phyloP scores from a whole-genome alignment of 2,888 invertebrate species.

The Portevinia maculata region DNA sequence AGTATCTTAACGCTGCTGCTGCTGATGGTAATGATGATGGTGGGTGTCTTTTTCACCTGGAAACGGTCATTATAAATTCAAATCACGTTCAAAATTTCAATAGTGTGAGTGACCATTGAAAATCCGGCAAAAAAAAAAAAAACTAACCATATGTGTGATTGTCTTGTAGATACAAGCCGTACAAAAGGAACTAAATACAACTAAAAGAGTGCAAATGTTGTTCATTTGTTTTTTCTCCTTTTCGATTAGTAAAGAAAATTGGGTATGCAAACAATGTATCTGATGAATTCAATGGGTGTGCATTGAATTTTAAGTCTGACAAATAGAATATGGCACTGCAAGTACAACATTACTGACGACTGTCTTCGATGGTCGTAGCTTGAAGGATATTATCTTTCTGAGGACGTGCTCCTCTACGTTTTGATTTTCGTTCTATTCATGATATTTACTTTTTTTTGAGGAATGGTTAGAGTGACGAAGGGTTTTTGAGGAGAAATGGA shows the following conservation, averaged over 20 bases:
- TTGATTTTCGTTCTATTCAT: conserved; percentile 7
- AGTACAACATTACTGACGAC: background rate
- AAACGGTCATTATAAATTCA: conserved; percentile 26
- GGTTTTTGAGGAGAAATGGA: conserved; percentile 3
- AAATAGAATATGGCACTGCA: background rate
- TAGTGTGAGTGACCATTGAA: conserved; percentile 47
- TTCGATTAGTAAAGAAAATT: conserved; percentile 34
- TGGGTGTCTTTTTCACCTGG: conserved; percentile 15
- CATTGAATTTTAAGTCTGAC: conserved; percentile 36
- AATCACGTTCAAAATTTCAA: conserved; percentile 46
- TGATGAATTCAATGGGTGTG: conserved; percentile 54
- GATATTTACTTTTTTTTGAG: background rate
- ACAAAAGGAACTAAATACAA: conserved; percentile 4
- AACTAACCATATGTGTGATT: conserved; percentile 2
- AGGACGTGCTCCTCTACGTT: conserved; percentile 31
- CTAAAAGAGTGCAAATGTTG: conserved; percentile 32
- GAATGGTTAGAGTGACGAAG: background rate
- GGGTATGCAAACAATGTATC: conserved; percentile 62
- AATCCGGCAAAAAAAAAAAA: conserved; percentile 9
- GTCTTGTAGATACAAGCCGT: conserved; percentile 4
- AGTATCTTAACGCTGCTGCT: background rate
- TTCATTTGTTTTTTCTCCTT: conserved; percentile 11
- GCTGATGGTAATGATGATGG: background rate
- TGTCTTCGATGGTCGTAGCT: conserved; percentile 27
- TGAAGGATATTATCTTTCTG: conserved; percentile 27